Conservation (phyloP, 2,888 invertebrate genomes). For the Zygogramma bicolorata region DNA sequence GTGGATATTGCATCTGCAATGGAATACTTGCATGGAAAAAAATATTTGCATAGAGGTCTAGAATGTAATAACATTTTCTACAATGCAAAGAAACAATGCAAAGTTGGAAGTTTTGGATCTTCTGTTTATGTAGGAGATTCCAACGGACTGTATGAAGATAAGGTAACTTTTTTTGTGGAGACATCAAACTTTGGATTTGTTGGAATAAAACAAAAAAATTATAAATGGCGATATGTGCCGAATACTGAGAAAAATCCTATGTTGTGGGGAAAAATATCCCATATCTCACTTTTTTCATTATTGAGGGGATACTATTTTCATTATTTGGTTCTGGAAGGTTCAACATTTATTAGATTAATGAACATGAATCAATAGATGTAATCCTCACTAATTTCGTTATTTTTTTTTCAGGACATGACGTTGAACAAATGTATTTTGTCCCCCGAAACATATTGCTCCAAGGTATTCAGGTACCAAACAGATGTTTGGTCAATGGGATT, state of each 20-base stretch:
- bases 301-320: no score
- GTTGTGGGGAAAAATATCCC: no score
- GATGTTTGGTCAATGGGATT: slow-evolving; percentile 34
- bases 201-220: no score
- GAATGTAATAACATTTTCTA: slow-evolving; percentile 26
- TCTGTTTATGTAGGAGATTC: slow-evolving; percentile 24
- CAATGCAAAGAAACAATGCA: slow-evolving; percentile 23
- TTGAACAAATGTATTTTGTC: not conserved
- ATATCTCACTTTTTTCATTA: no score
- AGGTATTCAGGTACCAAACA: slow-evolving; percentile 16
- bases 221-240: no score
- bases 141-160: slow-evolving; percentile 17
- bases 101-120: slow-evolving; percentile 36
- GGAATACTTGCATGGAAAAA: slow-evolving; percentile 26
- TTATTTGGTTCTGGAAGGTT: no score
- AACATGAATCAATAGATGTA: no score
- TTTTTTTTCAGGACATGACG: not conserved
- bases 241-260: no score
- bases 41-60: slow-evolving; percentile 31
- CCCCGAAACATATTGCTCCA: not conserved
- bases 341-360: no score
- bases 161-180: slow-evolving; percentile 26
- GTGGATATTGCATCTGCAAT: slow-evolving; percentile 29
- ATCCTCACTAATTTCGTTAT: not conserved
- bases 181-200: no score